Conservation (phyloP, 2,113 vertebrate species). For the Motacilla alba region DNA sequence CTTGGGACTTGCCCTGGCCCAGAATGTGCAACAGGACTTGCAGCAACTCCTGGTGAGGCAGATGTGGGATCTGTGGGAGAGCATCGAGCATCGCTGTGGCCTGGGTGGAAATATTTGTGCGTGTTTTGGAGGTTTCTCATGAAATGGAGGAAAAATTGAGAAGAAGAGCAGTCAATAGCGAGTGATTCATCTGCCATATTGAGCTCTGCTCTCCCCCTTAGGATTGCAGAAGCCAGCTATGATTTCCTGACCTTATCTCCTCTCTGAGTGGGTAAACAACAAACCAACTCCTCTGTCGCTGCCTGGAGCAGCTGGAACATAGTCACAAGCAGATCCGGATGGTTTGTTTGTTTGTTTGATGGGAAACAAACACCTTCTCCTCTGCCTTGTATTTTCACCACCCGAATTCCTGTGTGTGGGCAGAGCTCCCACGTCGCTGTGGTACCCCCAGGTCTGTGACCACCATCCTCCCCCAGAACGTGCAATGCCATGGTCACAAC, state of each 20-base stretch:
- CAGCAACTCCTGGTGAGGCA: background rate
- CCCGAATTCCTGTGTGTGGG: fast-evolving
- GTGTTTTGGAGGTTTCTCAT: background rate
- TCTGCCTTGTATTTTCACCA: background rate
- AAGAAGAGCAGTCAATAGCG: background rate
- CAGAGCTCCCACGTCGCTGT: fast-evolving
- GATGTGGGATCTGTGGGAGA: background rate
- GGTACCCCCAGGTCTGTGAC: fast-evolving
- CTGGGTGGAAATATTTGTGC: background rate
- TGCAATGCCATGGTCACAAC: fast-evolving
- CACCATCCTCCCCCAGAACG: fast-evolving
- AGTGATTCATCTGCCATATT: background rate
- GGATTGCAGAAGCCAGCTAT: background rate
- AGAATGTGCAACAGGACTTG: background rate
- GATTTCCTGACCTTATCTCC: conserved; percentile 30
- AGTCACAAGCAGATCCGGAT: background rate
- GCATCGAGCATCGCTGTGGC: fast-evolving
- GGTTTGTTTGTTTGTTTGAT: background rate
- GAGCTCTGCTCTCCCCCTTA: background rate
- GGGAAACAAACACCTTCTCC: background rate
- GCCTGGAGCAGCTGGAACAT: background rate
- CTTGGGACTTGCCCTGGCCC: background rate
- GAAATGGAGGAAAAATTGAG: background rate
- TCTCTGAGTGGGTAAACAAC: background rate
- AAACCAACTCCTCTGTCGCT: background rate